Conservation (phyloP, 1,140 invertebrate species). For the Limonius californicus region DNA sequence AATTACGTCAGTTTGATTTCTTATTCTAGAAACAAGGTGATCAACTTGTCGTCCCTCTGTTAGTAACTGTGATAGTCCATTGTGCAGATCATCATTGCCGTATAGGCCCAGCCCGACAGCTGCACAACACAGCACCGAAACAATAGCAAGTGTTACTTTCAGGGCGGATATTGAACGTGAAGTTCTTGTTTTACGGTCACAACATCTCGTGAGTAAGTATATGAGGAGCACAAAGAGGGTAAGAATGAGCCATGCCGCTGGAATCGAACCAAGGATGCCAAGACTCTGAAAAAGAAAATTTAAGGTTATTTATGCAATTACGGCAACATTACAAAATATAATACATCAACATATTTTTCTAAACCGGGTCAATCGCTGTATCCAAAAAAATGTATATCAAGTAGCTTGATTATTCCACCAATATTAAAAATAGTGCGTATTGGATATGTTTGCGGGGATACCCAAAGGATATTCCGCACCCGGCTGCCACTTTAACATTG, state of each 20-base stretch:
- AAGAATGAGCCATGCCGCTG: constrained; percentile 84
- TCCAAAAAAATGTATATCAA: too few species aligned
- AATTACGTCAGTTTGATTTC: constrained; percentile 60
- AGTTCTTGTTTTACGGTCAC: constrained; percentile 83
- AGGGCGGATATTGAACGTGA: constrained; percentile 79
- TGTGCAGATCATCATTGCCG: constrained; percentile 91
- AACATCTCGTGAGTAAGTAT: constrained; percentile 89
- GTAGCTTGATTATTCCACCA: too few species aligned
- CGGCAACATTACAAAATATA: too few species aligned
- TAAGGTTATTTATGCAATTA: too few species aligned
- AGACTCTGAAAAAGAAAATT: constrained; percentile 69
- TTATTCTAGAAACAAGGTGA: constrained; percentile 65
- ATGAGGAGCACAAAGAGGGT: constrained; percentile 83
- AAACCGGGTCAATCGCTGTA: too few species aligned
- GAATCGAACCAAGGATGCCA: constrained; percentile 85
- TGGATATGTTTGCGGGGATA: too few species aligned
- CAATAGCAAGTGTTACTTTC: constrained; percentile 76
- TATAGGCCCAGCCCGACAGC: constrained; percentile 78
- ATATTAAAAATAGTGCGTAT: too few species aligned
- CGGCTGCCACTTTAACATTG: too few species aligned
- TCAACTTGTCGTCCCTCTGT: constrained; percentile 75
- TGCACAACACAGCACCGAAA: constrained; percentile 79
- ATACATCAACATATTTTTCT: too few species aligned
- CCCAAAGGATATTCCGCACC: too few species aligned
- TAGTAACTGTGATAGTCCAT: constrained; percentile 76